Conservation (phyloP, 2,797 vertebrate genomes). For the Nasua narica region DNA sequence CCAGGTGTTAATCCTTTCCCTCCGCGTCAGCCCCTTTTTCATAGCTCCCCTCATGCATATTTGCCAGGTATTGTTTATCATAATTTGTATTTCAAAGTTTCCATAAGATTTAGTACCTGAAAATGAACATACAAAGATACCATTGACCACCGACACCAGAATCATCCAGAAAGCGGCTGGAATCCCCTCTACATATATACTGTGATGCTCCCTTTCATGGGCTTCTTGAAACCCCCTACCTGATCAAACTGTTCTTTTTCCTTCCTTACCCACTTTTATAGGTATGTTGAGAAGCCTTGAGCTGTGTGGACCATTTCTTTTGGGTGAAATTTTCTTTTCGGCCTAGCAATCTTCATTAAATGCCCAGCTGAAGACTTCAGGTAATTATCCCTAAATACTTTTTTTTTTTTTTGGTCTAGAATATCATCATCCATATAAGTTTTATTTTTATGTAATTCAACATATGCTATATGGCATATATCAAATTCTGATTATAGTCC, state of each 20-base stretch:
- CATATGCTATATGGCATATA: too few species aligned
- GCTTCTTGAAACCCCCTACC: background rate
- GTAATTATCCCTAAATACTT: background rate
- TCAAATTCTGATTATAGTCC: background rate
- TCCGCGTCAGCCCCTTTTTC: background rate
- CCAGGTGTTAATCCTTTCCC: background rate
- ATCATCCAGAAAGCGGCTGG: background rate
- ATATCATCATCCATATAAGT: background rate
- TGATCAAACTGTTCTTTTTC: background rate
- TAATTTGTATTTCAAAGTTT: background rate
- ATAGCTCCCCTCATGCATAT: background rate
- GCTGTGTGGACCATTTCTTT: background rate
- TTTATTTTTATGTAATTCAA: background rate
- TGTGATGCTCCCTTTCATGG: background rate
- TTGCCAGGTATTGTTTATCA: background rate
- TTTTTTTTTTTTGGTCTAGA: background rate
- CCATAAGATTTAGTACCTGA: background rate
- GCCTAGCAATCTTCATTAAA: background rate
- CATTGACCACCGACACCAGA: background rate
- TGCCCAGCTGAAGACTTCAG: background rate
- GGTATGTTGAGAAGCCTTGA: background rate
- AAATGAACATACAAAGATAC: background rate
- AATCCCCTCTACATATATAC: background rate
- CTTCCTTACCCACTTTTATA: background rate
- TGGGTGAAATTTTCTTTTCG: background rate